Percentiles rank a stretch among this genome's conserved stretches.
Conservation (phyloP, 2,888 invertebrate species). For the Drosophila aldrichi region DNA sequence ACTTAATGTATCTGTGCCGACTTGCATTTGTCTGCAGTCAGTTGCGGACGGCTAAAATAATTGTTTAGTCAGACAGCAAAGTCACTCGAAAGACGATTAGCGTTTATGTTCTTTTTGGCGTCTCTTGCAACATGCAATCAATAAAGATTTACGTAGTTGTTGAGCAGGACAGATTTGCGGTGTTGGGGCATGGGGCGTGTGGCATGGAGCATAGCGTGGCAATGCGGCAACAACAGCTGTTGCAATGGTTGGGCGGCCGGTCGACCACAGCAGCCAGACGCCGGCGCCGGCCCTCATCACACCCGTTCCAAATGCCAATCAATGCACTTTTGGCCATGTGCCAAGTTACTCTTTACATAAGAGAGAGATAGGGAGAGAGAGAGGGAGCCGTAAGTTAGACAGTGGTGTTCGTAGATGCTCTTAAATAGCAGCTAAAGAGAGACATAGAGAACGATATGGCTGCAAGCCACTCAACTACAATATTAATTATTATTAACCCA, state of each 20-base stretch:
- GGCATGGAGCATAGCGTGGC: slow-evolving; percentile 44
- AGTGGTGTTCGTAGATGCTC: slow-evolving; percentile 25
- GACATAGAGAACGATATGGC: background rate
- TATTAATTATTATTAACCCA: background rate
- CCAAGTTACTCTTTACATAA: slow-evolving; percentile 74
- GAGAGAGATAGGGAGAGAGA: slow-evolving; percentile 7
- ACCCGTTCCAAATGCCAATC: slow-evolving; percentile 68
- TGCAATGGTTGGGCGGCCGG: slow-evolving; percentile 56
- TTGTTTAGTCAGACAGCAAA: slow-evolving; percentile 66
- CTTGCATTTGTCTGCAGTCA: slow-evolving; percentile 56
- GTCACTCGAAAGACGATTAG: slow-evolving; percentile 67
- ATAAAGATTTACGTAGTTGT: slow-evolving; percentile 69
- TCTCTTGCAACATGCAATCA: slow-evolving; percentile 69
- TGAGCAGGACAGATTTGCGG: slow-evolving; percentile 10
- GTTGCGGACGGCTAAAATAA: slow-evolving; percentile 57
- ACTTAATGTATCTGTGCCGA: slow-evolving; percentile 35
- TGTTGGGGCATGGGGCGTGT: background rate
- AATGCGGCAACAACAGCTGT: slow-evolving; percentile 78
- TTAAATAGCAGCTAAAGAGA: slow-evolving; percentile 20
- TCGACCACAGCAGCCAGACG: slow-evolving; percentile 74
- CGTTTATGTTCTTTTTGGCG: slow-evolving; percentile 50
- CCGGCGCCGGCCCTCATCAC: slow-evolving; percentile 63
- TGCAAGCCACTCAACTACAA: background rate
- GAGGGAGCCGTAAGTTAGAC: slow-evolving; percentile 12
- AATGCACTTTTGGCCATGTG: slow-evolving; percentile 82